Conservation (phyloP, 2,888 invertebrate genomes). For the Tenthredo distinguenda region DNA sequence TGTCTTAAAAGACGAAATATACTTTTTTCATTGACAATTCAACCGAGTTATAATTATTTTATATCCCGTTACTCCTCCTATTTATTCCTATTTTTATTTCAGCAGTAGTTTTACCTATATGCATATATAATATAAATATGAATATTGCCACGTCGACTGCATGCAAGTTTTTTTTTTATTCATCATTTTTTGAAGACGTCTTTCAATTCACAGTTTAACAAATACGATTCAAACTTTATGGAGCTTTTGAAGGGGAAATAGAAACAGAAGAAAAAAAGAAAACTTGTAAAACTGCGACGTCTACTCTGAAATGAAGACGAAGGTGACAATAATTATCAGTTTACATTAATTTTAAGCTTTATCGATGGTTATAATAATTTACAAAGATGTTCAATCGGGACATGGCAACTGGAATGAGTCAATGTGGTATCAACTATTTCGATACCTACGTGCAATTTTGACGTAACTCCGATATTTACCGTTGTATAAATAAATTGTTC, state of each 20-base stretch:
- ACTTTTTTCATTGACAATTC: conserved; percentile 55
- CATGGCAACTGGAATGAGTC: neutral
- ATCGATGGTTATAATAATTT: neutral
- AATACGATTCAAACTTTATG: neutral
- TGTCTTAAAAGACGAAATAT: conserved; percentile 53
- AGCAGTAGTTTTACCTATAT: no score
- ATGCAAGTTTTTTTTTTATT: no score
- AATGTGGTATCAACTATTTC: neutral
- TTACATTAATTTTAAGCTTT: neutral
- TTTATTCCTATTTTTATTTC: neutral
- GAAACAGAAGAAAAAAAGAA: neutral
- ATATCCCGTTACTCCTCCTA: neutral
- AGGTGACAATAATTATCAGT: conserved; percentile 8
- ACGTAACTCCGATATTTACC: conserved; percentile 21
- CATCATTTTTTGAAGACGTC: neutral
- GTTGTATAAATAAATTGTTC: conserved; percentile 66
- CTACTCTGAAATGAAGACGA: neutral
- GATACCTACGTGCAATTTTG: conserved; percentile 13
- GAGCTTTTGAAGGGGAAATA: no score
- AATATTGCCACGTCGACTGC: no score
- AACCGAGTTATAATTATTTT: conserved; percentile 15
- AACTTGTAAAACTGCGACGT: neutral
- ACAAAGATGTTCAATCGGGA: neutral
- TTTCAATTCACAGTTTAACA: neutral
- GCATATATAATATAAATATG: no score